Base-by-base conservation (phyloP, 2,888 invertebrate genomes). In the Acleris laterana region DNA sequence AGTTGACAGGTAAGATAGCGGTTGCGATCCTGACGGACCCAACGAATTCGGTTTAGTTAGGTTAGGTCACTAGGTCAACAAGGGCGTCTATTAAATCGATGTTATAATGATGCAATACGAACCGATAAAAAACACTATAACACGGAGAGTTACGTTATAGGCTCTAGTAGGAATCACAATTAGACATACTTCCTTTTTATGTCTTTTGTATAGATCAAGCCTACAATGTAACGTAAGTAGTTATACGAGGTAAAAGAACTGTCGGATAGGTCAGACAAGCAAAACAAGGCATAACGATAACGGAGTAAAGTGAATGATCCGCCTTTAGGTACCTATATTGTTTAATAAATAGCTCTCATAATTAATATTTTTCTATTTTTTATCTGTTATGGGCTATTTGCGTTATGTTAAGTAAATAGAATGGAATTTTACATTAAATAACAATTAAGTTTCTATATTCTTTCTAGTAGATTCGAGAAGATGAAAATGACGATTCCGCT, bases 161-260 rank as follows among this genome's bases (percentile, higher is more conserved):
- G 11, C 38, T 38, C 13, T 13, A 3, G 38, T 38, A 11, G 32
- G 3, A 11, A 38, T 38, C 3, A 13, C 11, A 38, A 38, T 38
- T 3, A 11, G 38, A 13, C 13, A 38, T 5, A 4, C 6, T 32
- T 13, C 38, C 38, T 38, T 38, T 38, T 5, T 38, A 38, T 38
- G 13, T 38, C 1, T 38, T 32, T 38, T 38, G 13, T 38, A 38
- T 38, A 13, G 13, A 38, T 50, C 13, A 50, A 2, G 22, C 22
- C 2, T 46, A 57, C 55, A 57, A 28, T 57, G 57, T 57, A 20
- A 50, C 46, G 38, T 38, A 55, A 53, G 55, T 11, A 13, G 11
- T 19, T 71, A 72, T 72, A 70, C 77, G 88, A 85, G 87, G 88
- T 88, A 90, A 90, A 89, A 85, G 87, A 89, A 89, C 85, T 87